These are phyloP conservation scores for Drosophila bipectinata DNA, from an alignment of 1,140 invertebrate species.

Conservation along the genomic window DNA sequence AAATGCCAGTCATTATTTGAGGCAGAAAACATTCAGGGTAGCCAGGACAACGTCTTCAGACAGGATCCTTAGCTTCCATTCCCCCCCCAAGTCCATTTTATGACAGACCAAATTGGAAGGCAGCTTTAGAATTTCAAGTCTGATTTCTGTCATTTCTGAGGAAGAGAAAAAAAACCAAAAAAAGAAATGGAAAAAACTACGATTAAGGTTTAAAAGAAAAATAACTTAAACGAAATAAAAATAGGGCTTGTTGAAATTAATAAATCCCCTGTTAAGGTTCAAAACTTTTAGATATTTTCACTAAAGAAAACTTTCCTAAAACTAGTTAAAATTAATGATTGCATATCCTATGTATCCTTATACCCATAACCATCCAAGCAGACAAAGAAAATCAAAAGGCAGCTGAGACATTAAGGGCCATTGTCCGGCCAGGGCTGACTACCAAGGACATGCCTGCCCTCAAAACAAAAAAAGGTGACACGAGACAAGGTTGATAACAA, in stretches of 20 bases:
- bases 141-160: not conserved
- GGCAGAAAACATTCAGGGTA: slow-evolving; percentile 45
- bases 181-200: not conserved
- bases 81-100: not conserved
- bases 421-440: slow-evolving; percentile 23
- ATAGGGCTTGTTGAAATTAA: too few relatives aligned
- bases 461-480: slow-evolving; percentile 44
- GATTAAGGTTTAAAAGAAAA: not conserved
- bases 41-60: slow-evolving; percentile 58
- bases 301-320: too few relatives aligned
- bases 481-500: slow-evolving; percentile 36
- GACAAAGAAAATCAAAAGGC: slow-evolving; percentile 8
- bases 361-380: not conserved
- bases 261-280: too few relatives aligned
- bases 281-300: too few relatives aligned
- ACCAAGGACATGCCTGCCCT: not conserved
- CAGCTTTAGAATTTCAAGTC: slow-evolving; percentile 6
- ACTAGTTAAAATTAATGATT: not conserved
- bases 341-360: not conserved
- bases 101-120: slow-evolving; percentile 41
- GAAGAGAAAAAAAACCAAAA: not conserved
- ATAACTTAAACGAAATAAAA: too few relatives aligned
- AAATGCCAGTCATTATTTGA: slow-evolving; percentile 57
- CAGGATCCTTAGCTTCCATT: slow-evolving; percentile 1
- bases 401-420: slow-evolving; percentile 44